Base-by-base conservation (phyloP, 2,797 vertebrate species). In the Nyctalus aviator region DNA sequence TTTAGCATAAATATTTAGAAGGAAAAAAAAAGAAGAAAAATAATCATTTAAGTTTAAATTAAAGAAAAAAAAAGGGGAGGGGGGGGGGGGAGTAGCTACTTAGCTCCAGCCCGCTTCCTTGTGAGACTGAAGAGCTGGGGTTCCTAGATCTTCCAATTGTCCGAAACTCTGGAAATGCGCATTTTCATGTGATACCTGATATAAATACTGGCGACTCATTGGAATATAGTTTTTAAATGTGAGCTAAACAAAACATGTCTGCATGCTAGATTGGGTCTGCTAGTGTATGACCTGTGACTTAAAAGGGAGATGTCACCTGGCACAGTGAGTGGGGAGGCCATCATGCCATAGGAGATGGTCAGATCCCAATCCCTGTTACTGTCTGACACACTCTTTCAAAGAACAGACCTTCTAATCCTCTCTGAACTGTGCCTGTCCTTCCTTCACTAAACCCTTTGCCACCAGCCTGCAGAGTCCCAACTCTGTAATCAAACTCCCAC, bases 401-500 rank as follows among this genome's bases (percentile, higher is more conserved):
- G 83, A 30, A 44, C 53, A 72, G 62, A 53, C 12, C 37, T 11
- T 25, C 82, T 59, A 44, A 44, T 50, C 27, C 41, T 32, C 4
- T 15, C 14, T 14, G 12, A 50, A 32, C 55, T 18, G 50, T 23
- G 21, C 15, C 75, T 53, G 41, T 32, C 15, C 17, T 10, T 64
- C 53, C 21, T 37, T 86, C 69, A 27, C 69, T 46, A 76, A 86
- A 48, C 44, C 30, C 62, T 55, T 20, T 48, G 78, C 76, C 66
- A 55, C 23, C 6, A 32, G 21, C 84, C 64, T 53, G 10, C 62
- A 57, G 27, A 72, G 69, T 32, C 69, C 73, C 44, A 78, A 77
- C 82, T 90, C 76, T 84, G 82, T 72, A 82, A 86, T 90, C 86
- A 78, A 62, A 86, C 77, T 53, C 73, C 66, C 11, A 69, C 30